Conservation (phyloP, 1,140 invertebrate species). For the Tetranychus cinnabarinus region DNA sequence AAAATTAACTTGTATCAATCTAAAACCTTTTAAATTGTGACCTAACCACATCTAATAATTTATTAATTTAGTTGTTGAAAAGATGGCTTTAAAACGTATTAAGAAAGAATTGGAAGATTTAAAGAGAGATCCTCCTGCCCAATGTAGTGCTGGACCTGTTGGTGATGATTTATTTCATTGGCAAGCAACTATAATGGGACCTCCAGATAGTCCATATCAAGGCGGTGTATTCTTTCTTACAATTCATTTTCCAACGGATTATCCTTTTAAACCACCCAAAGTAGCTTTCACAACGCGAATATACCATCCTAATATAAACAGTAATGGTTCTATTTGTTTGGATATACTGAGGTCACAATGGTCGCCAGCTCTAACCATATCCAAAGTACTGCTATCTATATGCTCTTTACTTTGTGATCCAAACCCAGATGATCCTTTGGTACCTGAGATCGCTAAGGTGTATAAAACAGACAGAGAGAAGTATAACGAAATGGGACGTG, state of each 20-base stretch:
- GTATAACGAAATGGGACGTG: conserved; percentile 91
- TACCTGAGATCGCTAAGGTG: conserved; percentile 28
- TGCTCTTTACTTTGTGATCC: conserved; percentile 85
- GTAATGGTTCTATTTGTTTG: conserved; percentile 81
- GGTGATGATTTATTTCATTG: conserved; percentile 77
- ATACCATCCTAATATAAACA: conserved; percentile 93
- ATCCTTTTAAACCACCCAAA: conserved; percentile 88
- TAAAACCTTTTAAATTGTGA: too few species aligned
- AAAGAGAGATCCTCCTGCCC: conserved; percentile 91
- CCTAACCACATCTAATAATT: too few species aligned
- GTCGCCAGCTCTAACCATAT: conserved; percentile 82
- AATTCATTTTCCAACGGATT: conserved; percentile 97
- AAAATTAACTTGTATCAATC: too few species aligned
- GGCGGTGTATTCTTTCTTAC: conserved; percentile 98
- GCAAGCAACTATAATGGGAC: conserved; percentile 88
- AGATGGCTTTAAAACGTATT: conserved; percentile 85
- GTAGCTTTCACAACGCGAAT: conserved; percentile 87
- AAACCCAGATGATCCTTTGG: conserved; percentile 52
- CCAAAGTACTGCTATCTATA: conserved; percentile 78
- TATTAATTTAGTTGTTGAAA: not conserved
- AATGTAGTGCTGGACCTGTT: conserved; percentile 91
- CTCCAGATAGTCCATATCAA: conserved; percentile 79
- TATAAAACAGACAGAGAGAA: conserved; percentile 30
- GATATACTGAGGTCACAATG: conserved; percentile 90
- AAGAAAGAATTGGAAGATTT: conserved; percentile 96